Evolutionary conservation across 2,888 invertebrate species (phyloP).

Genomic region (Shargacucullia verbasci): DNA sequence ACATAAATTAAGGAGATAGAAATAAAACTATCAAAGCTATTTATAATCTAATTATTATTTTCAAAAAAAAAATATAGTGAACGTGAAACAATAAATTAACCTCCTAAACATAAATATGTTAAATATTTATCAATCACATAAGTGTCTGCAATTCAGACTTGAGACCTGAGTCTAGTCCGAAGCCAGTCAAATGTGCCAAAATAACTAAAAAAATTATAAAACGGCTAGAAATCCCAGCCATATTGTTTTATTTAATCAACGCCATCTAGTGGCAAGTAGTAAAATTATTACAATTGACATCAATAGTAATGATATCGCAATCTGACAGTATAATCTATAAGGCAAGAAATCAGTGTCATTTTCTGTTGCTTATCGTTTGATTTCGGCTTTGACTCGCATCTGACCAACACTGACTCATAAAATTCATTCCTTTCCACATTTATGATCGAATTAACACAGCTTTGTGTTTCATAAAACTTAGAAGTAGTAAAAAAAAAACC

Average conservation of each 20-base stretch:
- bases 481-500: conserved; percentile 38
- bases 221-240: conserved; percentile 20
- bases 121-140: conserved; percentile 75
- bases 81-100: conserved; percentile 84
- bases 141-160: conserved; percentile 52
- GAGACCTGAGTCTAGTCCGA: conserved; percentile 40
- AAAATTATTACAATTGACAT: conserved; percentile 49
- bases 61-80: conserved; percentile 81
- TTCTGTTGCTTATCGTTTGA: conserved; percentile 4
- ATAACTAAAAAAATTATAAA: conserved; percentile 14
- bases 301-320: conserved; percentile 23
- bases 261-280: conserved; percentile 34
- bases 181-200: conserved; percentile 44
- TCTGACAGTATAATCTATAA: conserved; percentile 44
- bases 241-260: conserved; percentile 17
- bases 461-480: conserved; percentile 38
- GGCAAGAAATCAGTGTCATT: conserved; percentile 46
- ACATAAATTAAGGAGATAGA: conserved; percentile 14
- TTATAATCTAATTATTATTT: conserved; percentile 83
- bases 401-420: conserved; percentile 40
- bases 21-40: conserved; percentile 70
- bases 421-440: conserved; percentile 32
- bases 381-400: conserved; percentile 31
- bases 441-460: conserved; percentile 45
- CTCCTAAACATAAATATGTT: conserved; percentile 77